A percentile compares a stretch with the other conserved stretches of the same genome.
These are phyloP conservation scores for Microcebus griseorufus DNA, from an alignment of 2,113 vertebrate genomes.

Conservation along the genomic window DNA sequence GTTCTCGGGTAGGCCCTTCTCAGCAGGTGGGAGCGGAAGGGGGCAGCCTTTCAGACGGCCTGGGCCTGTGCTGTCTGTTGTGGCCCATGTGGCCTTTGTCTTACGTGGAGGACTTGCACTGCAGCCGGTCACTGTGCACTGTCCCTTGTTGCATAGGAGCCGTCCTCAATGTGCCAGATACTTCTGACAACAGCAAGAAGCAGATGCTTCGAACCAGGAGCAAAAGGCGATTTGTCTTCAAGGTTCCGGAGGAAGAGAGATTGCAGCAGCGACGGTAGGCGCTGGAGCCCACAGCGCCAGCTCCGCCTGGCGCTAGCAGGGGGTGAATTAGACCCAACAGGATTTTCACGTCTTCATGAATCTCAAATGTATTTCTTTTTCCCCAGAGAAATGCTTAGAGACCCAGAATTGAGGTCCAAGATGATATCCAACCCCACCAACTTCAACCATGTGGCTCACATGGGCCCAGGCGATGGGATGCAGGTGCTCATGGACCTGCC, in stretches of 20 bases:
- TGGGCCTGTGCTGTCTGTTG: not conserved
- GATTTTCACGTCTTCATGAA: not conserved
- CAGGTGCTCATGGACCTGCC: conserved; percentile 99
- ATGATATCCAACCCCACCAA: conserved; percentile 99
- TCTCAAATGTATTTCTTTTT: not conserved
- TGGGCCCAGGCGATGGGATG: conserved; percentile 99
- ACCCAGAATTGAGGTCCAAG: conserved; percentile 94
- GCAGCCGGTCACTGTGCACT: not conserved
- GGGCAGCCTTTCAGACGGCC: not conserved
- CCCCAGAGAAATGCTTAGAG: conserved; percentile 95
- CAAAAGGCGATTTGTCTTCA: conserved; percentile 97
- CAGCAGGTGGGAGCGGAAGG: not conserved
- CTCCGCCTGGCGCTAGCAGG: fast-evolving
- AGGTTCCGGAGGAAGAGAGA: conserved; percentile 95
- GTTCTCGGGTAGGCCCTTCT: conserved; percentile 86
- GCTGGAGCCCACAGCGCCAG: fast-evolving
- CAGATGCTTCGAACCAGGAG: conserved; percentile 97
- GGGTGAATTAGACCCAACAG: not conserved
- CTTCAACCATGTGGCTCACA: conserved; percentile 99
- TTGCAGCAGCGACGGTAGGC: conserved; percentile 93
- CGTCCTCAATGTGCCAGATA: conserved; percentile 93
- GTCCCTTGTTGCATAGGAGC: conserved; percentile 79
- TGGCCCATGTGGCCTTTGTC: too few relatives aligned
- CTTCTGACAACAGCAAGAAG: conserved; percentile 94
- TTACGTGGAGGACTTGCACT: too few relatives aligned